Conservation (phyloP, 2,888 invertebrate genomes). For the Troides aeacus region DNA sequence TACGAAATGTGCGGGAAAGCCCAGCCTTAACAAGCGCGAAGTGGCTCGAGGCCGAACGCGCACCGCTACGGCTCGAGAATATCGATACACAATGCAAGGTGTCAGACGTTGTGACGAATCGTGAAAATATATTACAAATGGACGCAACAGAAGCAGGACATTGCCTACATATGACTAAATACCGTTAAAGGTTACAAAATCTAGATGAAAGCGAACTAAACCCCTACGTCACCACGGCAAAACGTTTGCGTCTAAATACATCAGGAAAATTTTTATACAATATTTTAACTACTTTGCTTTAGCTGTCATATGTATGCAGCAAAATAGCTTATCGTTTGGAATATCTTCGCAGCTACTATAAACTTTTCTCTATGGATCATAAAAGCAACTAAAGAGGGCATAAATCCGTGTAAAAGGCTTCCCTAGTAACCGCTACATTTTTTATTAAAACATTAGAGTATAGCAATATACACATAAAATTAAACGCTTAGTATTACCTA, state of each 20-base stretch:
- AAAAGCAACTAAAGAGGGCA: too few relatives aligned
- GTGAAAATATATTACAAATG: conserved; percentile 7
- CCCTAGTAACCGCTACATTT: too few relatives aligned
- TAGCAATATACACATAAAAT: too few relatives aligned
- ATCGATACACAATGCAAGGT: conserved; percentile 25
- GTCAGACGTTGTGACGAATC: conserved; percentile 24
- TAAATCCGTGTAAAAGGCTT: too few relatives aligned
- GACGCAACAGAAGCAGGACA: conserved; percentile 4
- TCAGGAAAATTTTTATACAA: not conserved
- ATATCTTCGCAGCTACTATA: too few relatives aligned
- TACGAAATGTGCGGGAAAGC: conserved; percentile 33
- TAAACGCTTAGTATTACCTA: too few relatives aligned
- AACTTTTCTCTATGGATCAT: too few relatives aligned
- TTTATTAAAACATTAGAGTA: too few relatives aligned
- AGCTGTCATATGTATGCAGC: too few relatives aligned
- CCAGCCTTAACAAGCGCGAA: conserved; percentile 43
- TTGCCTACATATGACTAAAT: not conserved
- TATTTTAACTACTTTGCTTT: not conserved
- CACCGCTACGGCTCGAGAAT: conserved; percentile 25
- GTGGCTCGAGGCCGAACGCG: conserved; percentile 57
- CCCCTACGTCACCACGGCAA: not conserved
- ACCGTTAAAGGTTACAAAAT: not conserved
- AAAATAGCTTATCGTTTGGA: too few relatives aligned
- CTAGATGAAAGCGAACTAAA: not conserved
- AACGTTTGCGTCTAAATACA: not conserved